Evolutionary conservation across 2,888 invertebrate species (phyloP), one percentile per base, ranked within the genome.

Genomic region (Eledona agricola): DNA sequence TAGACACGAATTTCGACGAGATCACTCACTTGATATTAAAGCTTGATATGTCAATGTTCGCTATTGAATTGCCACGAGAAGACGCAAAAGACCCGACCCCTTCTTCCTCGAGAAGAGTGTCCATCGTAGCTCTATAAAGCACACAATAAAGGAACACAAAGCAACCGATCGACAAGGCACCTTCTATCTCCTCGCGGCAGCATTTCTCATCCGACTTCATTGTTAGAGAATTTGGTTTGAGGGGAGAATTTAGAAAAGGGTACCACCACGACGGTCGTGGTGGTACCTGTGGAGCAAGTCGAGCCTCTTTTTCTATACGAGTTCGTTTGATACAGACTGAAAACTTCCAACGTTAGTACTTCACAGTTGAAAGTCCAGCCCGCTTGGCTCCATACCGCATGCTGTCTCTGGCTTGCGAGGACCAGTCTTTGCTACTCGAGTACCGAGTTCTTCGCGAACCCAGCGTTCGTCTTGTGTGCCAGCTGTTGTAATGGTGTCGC

Each of bases 401-500:
- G 77, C 88, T 88, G 73, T 89, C 88, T 72, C 87, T 80, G 57
- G 88, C 87, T 59, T 87, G 78, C 19, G 86, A 86, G 31, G 89
- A 89, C 84, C 89, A 89, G 77, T 87, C 87, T 72, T 87, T 88
- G 66, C 87, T 87, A 40, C 84, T 83, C 5, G 51, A 51, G 69
- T 85, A 85, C 57, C 87, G 85, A 67, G 81, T 77, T 57, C 83
- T 75, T 31, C 83, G 61, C 2, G 85, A 83, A 4, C 82, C 81
- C 22, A 87, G 79, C 20, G 78, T 79, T 23, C 87, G 77, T 0
- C 83, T 82, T 0, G 83, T 83, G 70, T 84, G 83, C 90, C 91
- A 91, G 52, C 89, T 80, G 59, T 86, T 84, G 67, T 89, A 84
- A 69, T 89, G 89, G 76, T 92, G 89, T 23, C 87, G 80, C 60